These are phyloP conservation scores for Tupaia chinensis DNA, from an alignment of 2,113 vertebrate genomes.

Conservation along the genomic window DNA sequence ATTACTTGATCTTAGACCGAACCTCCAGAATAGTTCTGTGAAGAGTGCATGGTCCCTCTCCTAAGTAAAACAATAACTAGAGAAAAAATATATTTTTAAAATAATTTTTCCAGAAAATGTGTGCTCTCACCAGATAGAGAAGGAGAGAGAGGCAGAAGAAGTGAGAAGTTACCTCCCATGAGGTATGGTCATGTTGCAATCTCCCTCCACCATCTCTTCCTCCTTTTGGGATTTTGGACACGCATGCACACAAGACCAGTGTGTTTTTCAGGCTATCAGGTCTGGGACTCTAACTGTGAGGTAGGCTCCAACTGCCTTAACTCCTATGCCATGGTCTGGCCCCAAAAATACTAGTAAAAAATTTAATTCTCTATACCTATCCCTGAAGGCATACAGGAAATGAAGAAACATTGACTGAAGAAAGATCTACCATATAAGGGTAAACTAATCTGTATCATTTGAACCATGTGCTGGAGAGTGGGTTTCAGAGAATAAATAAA, in stretches of 20 bases:
- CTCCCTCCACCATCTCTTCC: too few relatives aligned
- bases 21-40: background rate
- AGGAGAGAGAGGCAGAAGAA: too few relatives aligned
- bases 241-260: too few relatives aligned
- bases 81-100: background rate
- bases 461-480: background rate
- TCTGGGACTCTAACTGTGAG: too few relatives aligned
- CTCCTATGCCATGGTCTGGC: too few relatives aligned
- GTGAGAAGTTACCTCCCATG: too few relatives aligned
- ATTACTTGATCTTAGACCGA: background rate
- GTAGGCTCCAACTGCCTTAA: too few relatives aligned
- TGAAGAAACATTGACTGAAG: background rate
- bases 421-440: background rate
- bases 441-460: background rate
- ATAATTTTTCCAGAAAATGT: too few relatives aligned
- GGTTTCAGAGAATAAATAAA: background rate
- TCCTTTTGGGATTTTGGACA: too few relatives aligned
- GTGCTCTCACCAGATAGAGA: too few relatives aligned
- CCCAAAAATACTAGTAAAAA: background rate
- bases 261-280: too few relatives aligned
- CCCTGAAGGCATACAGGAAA: background rate
- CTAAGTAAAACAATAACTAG: background rate
- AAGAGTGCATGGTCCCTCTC: background rate
- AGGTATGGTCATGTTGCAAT: too few relatives aligned
- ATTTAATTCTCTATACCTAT: background rate